These are phyloP conservation scores for Acrocephalus arundinaceus DNA, from an alignment of 2,113 vertebrate genomes.

Conservation along the genomic window DNA sequence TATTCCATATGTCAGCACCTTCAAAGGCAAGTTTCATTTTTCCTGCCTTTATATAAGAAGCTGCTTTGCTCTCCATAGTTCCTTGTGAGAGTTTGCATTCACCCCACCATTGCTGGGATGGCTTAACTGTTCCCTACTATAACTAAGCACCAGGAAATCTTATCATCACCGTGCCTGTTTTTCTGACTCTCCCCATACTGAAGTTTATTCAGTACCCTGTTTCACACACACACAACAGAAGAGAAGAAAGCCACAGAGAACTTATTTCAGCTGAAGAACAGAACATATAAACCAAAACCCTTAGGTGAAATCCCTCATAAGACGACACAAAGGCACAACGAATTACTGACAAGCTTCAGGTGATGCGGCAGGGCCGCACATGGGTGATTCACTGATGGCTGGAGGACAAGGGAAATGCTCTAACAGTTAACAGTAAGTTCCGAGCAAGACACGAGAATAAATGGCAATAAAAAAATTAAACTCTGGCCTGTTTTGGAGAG, in stretches of 20 bases:
- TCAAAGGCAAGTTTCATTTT: neutral
- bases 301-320: neutral
- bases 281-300: neutral
- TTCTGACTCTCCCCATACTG: neutral
- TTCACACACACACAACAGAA: neutral
- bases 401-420: neutral
- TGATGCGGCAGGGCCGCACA: neutral
- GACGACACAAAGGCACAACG: neutral
- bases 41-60: neutral
- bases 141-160: neutral
- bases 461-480: neutral
- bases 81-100: neutral
- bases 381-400: neutral
- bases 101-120: neutral
- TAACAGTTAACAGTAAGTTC: neutral
- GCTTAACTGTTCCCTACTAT: neutral
- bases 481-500: neutral
- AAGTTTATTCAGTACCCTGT: neutral
- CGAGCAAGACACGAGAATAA: neutral
- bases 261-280: neutral
- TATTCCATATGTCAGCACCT: neutral
- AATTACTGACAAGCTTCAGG: neutral
- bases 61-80: neutral
- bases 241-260: neutral
- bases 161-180: neutral